Evolutionary conservation across 2,888 invertebrate species (phyloP), one percentile per base, ranked within the genome.

Genomic region (Margaritifera margaritifera): DNA sequence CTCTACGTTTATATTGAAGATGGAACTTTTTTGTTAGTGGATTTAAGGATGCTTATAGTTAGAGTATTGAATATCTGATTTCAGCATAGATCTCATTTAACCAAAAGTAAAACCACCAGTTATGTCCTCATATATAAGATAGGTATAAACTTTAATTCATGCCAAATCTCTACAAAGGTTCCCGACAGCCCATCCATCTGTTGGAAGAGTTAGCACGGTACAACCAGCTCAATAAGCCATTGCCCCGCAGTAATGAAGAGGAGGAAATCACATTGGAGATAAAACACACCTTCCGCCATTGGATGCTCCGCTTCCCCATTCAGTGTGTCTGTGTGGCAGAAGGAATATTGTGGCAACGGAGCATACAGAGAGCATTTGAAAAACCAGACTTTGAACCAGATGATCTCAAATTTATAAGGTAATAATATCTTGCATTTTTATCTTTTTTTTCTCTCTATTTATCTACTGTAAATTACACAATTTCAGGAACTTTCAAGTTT

Each of bases 301-400:
- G 88, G 87, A 69, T 89, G 72, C 80, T 88, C 57, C 78, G 85
- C 54, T 88, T 86, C 78, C 89, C 89, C 8, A 79, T 79, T 15
- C 87, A 89, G 77, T 87, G 86, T 78, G 86, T 89, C 22, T 75
- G 84, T 50, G 80, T 84, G 5, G 78, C 88, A 1, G 88, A 89
- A 68, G 84, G 84, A 15, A 81, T 89, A 19, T 77, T 88, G 58
- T 89, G 87, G 87, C 85, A 85, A 64, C 68, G 85, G 27, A 66
- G 68, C n/a, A 81, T 88, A 61, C 75, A 76, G 57, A 71, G 76
- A 42, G 72, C 73, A 20, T 79, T 89, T 20, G 85, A 86, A 64
- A 84, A 79, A 62, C 71, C 75, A 18, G 74, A 77, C 53, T 58
- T 70, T 27, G 83, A 86, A 50, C 54, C 67, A 22, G 82, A 85